Conservation (phyloP, 2,113 vertebrate species). For the Halichoerus grypus region DNA sequence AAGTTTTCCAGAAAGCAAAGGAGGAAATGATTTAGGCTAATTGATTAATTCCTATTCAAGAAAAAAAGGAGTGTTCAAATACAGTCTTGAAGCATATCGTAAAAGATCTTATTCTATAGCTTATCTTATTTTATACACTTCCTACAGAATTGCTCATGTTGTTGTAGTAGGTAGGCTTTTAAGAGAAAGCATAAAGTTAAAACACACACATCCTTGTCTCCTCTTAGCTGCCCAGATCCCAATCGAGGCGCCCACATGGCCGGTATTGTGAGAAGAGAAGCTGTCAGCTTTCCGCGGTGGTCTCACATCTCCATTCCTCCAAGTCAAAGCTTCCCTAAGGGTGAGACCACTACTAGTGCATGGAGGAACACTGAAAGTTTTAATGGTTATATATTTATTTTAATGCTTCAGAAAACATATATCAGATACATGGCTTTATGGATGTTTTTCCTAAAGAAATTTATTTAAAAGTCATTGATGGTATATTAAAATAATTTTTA, state of each 20-base stretch:
- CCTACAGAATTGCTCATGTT: neutral
- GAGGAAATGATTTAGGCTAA: neutral
- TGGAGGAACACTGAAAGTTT: neutral
- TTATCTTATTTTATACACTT: neutral
- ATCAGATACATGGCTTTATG: neutral
- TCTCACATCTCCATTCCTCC: neutral
- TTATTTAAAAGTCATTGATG: neutral
- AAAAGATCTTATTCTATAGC: neutral
- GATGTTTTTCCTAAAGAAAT: conserved; percentile 15
- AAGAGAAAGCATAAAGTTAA: neutral
- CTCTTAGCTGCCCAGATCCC: neutral
- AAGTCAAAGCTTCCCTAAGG: neutral
- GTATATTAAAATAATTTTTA: neutral
- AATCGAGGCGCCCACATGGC: rapidly evolving
- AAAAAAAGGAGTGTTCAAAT: conserved; percentile 46
- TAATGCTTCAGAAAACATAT: neutral
- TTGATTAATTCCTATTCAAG: neutral
- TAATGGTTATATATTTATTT: neutral
- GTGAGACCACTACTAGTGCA: neutral
- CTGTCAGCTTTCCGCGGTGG: neutral
- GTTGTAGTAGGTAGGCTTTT: neutral
- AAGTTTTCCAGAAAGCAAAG: conserved; percentile 30
- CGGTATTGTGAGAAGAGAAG: neutral
- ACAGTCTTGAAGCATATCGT: neutral
- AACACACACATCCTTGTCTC: neutral